Conservation (phyloP, 2,888 invertebrate genomes). For the Seira sanloemensis region DNA sequence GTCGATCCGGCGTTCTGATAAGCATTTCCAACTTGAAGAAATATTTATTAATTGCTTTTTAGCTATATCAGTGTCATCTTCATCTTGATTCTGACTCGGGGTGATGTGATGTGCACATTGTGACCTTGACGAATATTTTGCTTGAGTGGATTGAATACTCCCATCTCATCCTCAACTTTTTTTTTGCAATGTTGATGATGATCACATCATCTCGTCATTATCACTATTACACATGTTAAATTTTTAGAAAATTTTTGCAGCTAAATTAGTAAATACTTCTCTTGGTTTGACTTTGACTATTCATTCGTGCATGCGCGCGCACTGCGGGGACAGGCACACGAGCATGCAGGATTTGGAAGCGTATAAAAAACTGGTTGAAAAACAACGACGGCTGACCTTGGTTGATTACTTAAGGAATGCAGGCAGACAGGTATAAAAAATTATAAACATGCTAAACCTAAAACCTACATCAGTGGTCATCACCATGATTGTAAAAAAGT, state of each 20-base stretch:
- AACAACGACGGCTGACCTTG: slow-evolving; percentile 49
- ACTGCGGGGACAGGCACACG: background rate
- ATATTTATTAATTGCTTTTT: background rate
- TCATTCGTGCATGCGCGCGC: background rate
- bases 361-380: slow-evolving; percentile 49
- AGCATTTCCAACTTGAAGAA: background rate
- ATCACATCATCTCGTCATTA: no score
- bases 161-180: background rate
- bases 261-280: no score
- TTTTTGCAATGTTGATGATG: background rate
- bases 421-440: slow-evolving; percentile 48
- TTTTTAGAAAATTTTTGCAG: no score
- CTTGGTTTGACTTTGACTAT: no score
- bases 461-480: slow-evolving; percentile 36
- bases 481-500: background rate
- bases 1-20: slow-evolving; percentile 7
- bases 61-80: background rate
- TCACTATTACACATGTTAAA: no score
- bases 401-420: slow-evolving; percentile 55
- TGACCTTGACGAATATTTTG: no score
- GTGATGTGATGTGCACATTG: no score
- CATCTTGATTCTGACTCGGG: slow-evolving; percentile 10
- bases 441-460: slow-evolving; percentile 24
- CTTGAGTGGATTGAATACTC: slow-evolving; percentile 19
- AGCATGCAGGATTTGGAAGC: background rate